A percentile compares a stretch with the other conserved stretches of the same genome.
These are phyloP conservation scores for Melanophora roralis DNA, from an alignment of 2,888 invertebrate species.

Conservation along the genomic window DNA sequence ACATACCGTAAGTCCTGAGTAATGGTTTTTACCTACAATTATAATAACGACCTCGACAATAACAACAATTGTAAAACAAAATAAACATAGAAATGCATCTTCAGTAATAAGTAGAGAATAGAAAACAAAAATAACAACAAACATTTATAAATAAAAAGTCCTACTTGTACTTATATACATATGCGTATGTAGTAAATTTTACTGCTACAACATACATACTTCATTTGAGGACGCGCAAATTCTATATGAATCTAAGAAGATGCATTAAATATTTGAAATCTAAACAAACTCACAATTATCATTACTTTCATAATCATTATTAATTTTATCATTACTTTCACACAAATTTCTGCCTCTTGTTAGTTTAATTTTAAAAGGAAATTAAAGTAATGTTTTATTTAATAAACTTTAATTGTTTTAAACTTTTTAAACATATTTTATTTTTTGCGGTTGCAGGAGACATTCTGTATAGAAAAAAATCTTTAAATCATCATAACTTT, in stretches of 20 bases:
- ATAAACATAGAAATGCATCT: conserved; percentile 17
- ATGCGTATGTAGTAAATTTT: neutral
- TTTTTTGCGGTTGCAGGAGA: too few species aligned
- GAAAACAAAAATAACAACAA: neutral
- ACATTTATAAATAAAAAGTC: too few species aligned
- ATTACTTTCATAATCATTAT: conserved; percentile 1
- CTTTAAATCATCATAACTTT: too few species aligned
- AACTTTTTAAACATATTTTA: too few species aligned
- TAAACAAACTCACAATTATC: neutral
- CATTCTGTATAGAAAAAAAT: too few species aligned
- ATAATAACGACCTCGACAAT: conserved; percentile 10
- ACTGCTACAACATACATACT: neutral
- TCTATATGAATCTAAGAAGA: neutral
- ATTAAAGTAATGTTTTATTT: too few species aligned
- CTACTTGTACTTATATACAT: neutral
- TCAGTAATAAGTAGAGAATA: neutral
- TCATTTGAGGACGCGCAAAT: conserved; percentile 38
- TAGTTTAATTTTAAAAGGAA: too few species aligned
- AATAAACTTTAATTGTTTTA: too few species aligned
- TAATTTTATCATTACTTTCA: neutral
- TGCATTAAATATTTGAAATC: neutral
- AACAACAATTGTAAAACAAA: neutral
- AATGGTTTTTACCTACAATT: conserved; percentile 44
- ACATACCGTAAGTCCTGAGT: conserved; percentile 51
- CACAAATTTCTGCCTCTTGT: too few species aligned